Evolutionary conservation across 2,888 invertebrate genomes (phyloP).

Genomic region (Cephus pygmeus): DNA sequence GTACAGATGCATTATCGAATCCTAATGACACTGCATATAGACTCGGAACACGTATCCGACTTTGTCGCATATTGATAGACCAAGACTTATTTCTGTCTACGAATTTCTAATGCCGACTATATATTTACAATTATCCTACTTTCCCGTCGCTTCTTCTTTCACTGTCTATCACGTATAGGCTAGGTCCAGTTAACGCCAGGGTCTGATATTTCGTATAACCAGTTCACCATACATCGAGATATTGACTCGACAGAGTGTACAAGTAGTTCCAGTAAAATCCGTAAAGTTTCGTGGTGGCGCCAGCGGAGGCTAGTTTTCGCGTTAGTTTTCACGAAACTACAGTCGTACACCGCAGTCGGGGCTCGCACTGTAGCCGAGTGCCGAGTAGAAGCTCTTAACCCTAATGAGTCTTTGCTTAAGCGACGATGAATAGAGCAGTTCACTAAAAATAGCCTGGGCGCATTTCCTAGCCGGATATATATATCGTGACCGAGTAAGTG

Average conservation of each 20-base stretch:
- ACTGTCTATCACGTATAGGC: neutral
- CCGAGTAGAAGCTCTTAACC: slow-evolving; percentile 41
- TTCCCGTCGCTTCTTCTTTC: neutral
- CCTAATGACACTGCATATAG: neutral
- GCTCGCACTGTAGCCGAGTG: neutral
- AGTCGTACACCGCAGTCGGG: neutral
- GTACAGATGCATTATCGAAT: neutral
- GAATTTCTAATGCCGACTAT: neutral
- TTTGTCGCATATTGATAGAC: neutral
- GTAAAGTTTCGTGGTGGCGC: neutral
- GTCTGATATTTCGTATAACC: neutral
- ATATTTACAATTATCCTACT: neutral
- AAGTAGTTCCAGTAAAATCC: neutral
- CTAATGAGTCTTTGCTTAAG: slow-evolving; percentile 47
- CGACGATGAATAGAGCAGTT: slow-evolving; percentile 34
- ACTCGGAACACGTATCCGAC: neutral
- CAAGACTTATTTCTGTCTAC: neutral
- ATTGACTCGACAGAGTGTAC: neutral
- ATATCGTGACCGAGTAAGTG: neutral
- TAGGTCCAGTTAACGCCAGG: neutral
- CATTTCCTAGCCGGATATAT: neutral
- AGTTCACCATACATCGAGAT: neutral
- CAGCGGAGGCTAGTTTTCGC: neutral
- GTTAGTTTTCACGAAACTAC: neutral
- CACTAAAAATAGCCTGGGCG: slow-evolving; percentile 30